phyloP scores from a whole-genome alignment of 2,888 invertebrate genomes.

The Drosophila affinis region DNA sequence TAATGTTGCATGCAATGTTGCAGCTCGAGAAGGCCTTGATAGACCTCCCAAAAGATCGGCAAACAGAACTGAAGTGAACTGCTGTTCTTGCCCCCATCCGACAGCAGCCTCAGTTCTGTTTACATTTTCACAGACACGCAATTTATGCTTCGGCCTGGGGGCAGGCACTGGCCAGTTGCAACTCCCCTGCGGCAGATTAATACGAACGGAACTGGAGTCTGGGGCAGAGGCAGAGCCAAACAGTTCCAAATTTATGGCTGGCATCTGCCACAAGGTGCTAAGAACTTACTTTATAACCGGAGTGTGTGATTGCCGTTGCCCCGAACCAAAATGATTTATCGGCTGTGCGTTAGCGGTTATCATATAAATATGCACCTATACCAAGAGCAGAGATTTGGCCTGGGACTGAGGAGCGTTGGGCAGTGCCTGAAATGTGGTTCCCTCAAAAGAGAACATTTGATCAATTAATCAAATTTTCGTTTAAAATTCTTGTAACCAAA shows the following conservation, averaged over 20 bases:
- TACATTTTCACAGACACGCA: constrained; percentile 57
- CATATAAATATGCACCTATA: constrained; percentile 1
- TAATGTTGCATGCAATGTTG: constrained; percentile 28
- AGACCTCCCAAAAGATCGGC: constrained; percentile 36
- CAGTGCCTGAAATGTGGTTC: not conserved
- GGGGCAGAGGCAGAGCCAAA: constrained; percentile 24
- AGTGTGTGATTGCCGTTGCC: constrained; percentile 29
- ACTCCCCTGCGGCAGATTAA: constrained; percentile 20
- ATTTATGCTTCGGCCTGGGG: constrained; percentile 50
- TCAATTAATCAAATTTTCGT: not conserved
- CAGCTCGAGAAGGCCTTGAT: constrained; percentile 20
- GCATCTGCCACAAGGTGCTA: constrained; percentile 52
- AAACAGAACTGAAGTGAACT: not conserved
- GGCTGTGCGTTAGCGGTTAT: constrained; percentile 34
- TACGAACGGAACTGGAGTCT: constrained; percentile 13
- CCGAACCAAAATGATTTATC: constrained; percentile 31
- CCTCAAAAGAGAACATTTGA: not conserved
- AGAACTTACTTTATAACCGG: constrained; percentile 42
- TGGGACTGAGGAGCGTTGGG: not conserved
- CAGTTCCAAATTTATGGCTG: constrained; percentile 54
- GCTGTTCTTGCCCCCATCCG: constrained; percentile 19
- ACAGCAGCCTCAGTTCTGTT: constrained; percentile 37
- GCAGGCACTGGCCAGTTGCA: constrained; percentile 34
- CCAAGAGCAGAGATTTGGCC: constrained; percentile 1
- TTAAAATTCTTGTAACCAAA: not conserved